Evolutionary conservation across 2,888 invertebrate species (phyloP).

Genomic region (Abrostola tripartita): DNA sequence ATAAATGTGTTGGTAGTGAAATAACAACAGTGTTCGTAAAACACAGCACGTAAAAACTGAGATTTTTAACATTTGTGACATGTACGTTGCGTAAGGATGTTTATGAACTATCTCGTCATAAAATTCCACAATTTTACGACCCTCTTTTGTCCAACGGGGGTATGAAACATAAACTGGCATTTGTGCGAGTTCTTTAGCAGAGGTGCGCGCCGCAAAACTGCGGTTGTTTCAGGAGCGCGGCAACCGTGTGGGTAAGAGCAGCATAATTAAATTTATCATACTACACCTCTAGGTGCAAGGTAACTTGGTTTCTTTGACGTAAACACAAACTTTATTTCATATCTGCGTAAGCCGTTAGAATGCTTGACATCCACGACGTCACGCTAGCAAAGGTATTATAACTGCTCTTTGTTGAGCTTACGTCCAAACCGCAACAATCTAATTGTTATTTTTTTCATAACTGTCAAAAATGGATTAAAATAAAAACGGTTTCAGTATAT

Average conservation of each 20-base stretch:
- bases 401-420: constrained; percentile 36
- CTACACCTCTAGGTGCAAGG: constrained; percentile 55
- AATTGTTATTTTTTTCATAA: constrained; percentile 52
- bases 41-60: constrained; percentile 7
- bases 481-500: constrained; percentile 46
- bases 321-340: constrained; percentile 46
- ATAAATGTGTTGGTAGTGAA: constrained; percentile 2
- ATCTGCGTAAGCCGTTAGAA: constrained; percentile 2
- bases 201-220: constrained; percentile 56
- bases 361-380: constrained; percentile 15
- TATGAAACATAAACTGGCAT: constrained; percentile 57
- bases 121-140: constrained; percentile 60
- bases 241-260: constrained; percentile 22
- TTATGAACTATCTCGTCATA: constrained; percentile 48
- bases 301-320: constrained; percentile 58
- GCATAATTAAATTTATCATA: constrained; percentile 64
- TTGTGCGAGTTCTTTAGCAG: constrained; percentile 54
- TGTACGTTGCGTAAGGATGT: constrained; percentile 28
- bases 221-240: constrained; percentile 41
- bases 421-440: constrained; percentile 29
- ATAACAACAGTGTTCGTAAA: constrained; percentile 12
- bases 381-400: constrained; percentile 19
- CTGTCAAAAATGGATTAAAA: constrained; percentile 41
- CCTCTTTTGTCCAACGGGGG: constrained; percentile 54
- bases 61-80: constrained; percentile 42